Base-by-base conservation (phyloP, 2,888 invertebrate species). In the Lottia gigantea region DNA sequence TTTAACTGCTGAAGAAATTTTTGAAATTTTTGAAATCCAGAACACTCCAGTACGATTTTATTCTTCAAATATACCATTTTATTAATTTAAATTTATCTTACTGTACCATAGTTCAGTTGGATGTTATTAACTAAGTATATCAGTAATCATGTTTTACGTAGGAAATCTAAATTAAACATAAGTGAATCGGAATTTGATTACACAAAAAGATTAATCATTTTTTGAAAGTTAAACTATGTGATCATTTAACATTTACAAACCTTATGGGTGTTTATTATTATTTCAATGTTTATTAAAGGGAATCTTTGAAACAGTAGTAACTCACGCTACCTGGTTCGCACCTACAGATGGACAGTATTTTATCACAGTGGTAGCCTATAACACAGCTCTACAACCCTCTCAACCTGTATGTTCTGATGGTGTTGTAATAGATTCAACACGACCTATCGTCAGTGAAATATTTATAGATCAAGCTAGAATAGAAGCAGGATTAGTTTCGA, bases 371-470 rank as follows among this genome's bases (percentile, higher is more conserved):
- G 81, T 79, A 15, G 83, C 82, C 11, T 81, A 75, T 62, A 83
- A 83, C 70, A 75, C 76, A 40, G 83, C 82, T 2, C 66, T 80
- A 7, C 79, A 75, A 23, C 74, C 75, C 11, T 81, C 81, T 16
- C 72, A 71, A 16, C 78, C 80, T 0, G 81, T 81, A 15, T 83
- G 83, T 73, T 82, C 81, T 31, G 81, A 83, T 70, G 83, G 83
- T 26, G 76, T 83, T 7, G 74, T 72, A 0, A 68, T 82, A 12
- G 78, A 78, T 61, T 67, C 65, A 2, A 61, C 66, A 23, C 31
- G 70, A 6, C 78, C 81, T 23, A 26, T 40, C 25, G 67, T 79
- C 16, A 66, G 45, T 61, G 72, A 76, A 19, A 62, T 80, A 15
- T 64, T 61, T 14, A 68, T 83, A 26, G 68, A 74, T n/a, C 75